Evolutionary conservation across 53 echinoderm and acorn worm species (phyloP), one percentile per base, ranked within the genome.

Genomic region (Echinometra lucunter): DNA sequence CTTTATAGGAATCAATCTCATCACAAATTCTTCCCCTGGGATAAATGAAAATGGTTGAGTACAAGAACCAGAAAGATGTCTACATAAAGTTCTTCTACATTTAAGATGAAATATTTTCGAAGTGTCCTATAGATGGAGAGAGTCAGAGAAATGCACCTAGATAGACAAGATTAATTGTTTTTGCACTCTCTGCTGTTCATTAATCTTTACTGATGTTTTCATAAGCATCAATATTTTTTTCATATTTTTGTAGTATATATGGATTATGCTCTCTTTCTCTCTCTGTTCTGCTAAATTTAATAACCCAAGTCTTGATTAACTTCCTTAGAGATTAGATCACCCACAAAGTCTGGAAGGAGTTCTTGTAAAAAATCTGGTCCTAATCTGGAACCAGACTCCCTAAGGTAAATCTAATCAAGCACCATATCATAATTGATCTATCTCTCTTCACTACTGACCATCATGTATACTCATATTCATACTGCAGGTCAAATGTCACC

Each of bases 341-440:
- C 47, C 45, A 47, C 85, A 49, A 49, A 47, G 85, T 85, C 53
- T 47, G 53, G 47, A 4, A 49, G 30, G 49, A 37, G 85, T 53
- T 47, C 2, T 6, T 42, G n/a, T n/a, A n/a, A 85, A 44, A 82
- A 85, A 85, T 13, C 85, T 85, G 85, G 85, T 85, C 85, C 85
- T 16, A 85, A 85, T 85, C n/a, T 85, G n/a, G 28, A 85, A 49
- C n/a, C 53, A 85, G 85, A 85, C 85, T 85, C 85, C 85, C 85
- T 47, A 49, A 85, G 85, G 85, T n/a, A 49, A 28, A 85, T 37
- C 10, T 19, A 85, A 53, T 85, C 85, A 85, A 85, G 85, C 28
- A 49, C 85, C 85, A 85, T 49, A 85, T 45, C 45, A 85, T 85
- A 85, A 85, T 85, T 85, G 85, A 85, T 85, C 16, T 49, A 49